These are phyloP conservation scores for Liasis olivaceus DNA, from an alignment of 2,797 vertebrate species.

Conservation along the genomic window DNA sequence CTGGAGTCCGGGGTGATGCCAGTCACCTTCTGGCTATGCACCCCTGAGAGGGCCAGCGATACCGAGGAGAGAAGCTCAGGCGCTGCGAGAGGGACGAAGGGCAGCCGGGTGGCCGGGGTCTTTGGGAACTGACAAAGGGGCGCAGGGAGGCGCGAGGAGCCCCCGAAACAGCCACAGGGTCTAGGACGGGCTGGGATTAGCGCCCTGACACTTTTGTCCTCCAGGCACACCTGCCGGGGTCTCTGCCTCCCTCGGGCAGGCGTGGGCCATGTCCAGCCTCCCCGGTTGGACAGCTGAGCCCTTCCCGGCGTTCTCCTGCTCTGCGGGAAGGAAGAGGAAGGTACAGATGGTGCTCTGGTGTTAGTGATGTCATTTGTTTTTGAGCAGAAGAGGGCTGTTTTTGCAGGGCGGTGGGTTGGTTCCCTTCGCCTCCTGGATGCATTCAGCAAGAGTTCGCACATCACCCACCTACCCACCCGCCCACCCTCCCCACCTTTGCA, in stretches of 20 bases:
- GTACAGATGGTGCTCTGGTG: not conserved
- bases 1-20: not conserved
- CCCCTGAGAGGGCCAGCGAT: not conserved
- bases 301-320: not conserved
- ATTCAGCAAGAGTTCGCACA: not conserved
- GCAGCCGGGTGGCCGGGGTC: no score
- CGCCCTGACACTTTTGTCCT: no score
- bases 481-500: not conserved
- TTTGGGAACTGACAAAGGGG: no score
- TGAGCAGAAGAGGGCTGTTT: not conserved
- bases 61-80: not conserved
- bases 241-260: not conserved
- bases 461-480: not conserved
- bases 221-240: not conserved
- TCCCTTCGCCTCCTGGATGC: not conserved
- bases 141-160: not conserved
- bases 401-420: not conserved
- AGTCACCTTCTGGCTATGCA: not conserved
- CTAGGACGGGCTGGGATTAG: no score
- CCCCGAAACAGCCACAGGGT: not conserved
- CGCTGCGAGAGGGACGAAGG: no score
- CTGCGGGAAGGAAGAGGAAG: not conserved
- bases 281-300: not conserved
- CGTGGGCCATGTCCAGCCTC: no score
- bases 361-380: not conserved